Conservation (phyloP, 2,888 invertebrate species). For the Machimus rusticus region DNA sequence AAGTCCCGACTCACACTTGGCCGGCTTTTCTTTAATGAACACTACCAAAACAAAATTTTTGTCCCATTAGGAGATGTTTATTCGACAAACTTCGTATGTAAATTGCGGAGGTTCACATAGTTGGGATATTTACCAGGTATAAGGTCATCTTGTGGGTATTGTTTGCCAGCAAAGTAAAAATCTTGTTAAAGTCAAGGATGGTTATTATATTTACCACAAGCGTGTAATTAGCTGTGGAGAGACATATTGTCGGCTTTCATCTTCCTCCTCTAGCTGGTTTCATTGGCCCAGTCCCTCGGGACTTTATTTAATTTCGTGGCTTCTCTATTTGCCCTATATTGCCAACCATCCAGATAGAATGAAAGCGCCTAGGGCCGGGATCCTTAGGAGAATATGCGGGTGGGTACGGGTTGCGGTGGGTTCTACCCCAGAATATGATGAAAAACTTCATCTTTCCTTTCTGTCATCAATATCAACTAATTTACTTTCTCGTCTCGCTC, state of each 20-base stretch:
- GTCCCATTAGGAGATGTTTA: background rate
- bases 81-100: background rate
- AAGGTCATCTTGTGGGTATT: background rate
- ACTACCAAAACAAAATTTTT: background rate
- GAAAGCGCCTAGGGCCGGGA: background rate
- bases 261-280: background rate
- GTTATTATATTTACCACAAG: background rate
- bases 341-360: background rate
- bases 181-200: background rate
- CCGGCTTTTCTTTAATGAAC: background rate
- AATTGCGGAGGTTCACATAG: background rate
- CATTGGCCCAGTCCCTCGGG: background rate
- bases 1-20: too few species aligned
- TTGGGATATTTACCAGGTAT: background rate
- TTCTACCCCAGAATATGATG: background rate
- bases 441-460: background rate
- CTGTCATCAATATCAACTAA: constrained; percentile 32
- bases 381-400: background rate
- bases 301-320: background rate
- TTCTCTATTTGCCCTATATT: constrained; percentile 3
- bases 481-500: constrained; percentile 13
- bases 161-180: background rate
- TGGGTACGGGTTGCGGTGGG: background rate
- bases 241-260: background rate
- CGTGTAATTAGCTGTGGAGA: constrained; percentile 30